These are phyloP conservation scores for Drosophila athabasca DNA, from an alignment of 1,140 invertebrate species.

Conservation along the genomic window DNA sequence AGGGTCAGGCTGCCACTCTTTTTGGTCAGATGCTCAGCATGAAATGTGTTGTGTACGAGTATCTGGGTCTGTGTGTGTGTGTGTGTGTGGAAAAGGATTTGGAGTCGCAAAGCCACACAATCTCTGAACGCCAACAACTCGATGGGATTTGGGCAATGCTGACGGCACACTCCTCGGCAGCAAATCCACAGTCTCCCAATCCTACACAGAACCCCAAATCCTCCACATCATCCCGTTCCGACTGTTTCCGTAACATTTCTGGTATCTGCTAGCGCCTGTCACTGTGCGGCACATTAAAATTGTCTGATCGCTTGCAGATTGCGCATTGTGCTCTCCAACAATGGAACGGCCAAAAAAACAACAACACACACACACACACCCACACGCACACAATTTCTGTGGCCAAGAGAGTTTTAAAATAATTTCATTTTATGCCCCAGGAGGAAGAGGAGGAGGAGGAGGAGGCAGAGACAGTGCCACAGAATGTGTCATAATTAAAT, in stretches of 20 bases:
- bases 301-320: constrained; percentile 76
- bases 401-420: constrained; percentile 60
- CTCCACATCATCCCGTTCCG: background rate
- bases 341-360: constrained; percentile 16
- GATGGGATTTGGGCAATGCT: constrained; percentile 40
- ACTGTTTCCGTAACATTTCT: constrained; percentile 10
- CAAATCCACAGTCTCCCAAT: background rate
- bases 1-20: constrained; percentile 39
- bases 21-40: constrained; percentile 64
- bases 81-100: constrained; percentile 11
- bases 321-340: constrained; percentile 35
- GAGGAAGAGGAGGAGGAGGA: background rate
- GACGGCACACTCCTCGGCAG: background rate
- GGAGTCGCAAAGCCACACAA: constrained; percentile 42
- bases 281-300: constrained; percentile 69
- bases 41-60: constrained; percentile 12
- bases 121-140: constrained; percentile 45
- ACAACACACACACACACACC: constrained; percentile 15
- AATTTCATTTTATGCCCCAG: constrained; percentile 60
- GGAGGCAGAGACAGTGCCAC: constrained; percentile 14
- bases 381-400: constrained; percentile 33
- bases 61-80: background rate
- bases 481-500: constrained; percentile 71
- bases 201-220: background rate
- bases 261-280: constrained; percentile 62